These are phyloP conservation scores for Hapalemur alaotrensis DNA, from an alignment of 2,797 vertebrate species.

Conservation along the genomic window DNA sequence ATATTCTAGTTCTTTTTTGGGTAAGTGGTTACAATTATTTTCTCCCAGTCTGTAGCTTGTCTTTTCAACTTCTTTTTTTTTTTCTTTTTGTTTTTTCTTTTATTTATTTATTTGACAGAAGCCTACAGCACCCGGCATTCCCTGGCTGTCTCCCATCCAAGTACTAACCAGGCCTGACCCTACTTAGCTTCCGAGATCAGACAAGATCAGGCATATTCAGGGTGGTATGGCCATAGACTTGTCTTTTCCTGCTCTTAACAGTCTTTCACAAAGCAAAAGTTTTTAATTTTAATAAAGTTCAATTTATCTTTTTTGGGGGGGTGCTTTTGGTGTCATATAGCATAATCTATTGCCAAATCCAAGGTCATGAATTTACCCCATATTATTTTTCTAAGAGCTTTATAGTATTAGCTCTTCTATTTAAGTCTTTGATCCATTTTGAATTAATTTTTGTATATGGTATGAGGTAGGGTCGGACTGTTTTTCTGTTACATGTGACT, in stretches of 20 bases:
- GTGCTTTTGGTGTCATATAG: not conserved
- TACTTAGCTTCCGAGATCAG: too few relatives aligned
- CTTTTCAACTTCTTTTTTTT: too few relatives aligned
- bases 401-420: not conserved
- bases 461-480: not conserved
- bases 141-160: too few relatives aligned
- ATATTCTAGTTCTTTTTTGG: not conserved
- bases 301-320: not conserved
- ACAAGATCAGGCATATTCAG: too few relatives aligned
- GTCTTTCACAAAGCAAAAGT: not conserved
- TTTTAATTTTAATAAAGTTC: not conserved
- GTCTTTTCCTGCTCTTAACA: not conserved
- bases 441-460: not conserved
- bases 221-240: not conserved
- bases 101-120: too few relatives aligned
- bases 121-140: too few relatives aligned
- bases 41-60: not conserved
- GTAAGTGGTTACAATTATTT: not conserved
- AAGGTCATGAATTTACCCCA: not conserved
- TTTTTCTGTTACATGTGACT: not conserved
- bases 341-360: not conserved
- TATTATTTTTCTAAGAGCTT: not conserved
- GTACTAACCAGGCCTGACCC: too few relatives aligned
- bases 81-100: too few relatives aligned
- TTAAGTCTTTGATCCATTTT: not conserved